Evolutionary conservation across 2,797 vertebrate genomes (phyloP), one percentile per base, ranked within the genome.

Genomic region (Girardinus metallicus): DNA sequence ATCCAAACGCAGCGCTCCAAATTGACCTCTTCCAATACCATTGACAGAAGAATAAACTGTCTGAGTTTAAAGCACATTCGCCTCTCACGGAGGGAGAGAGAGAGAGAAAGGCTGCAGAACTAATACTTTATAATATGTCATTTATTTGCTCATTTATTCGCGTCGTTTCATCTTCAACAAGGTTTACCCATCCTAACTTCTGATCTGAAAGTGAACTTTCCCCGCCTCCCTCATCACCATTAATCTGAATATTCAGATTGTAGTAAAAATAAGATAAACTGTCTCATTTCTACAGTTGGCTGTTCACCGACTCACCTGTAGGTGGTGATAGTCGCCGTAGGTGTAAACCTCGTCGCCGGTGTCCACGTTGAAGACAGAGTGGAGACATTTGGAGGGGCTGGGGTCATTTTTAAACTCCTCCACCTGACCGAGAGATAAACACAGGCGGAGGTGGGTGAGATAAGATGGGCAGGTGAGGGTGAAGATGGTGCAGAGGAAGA

Each of bases 371-470:
- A 99, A 99, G 77, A 98, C 78, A 0, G 99, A 99, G 94, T 99
- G 98, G 74, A 99, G 96, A 88, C 97, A 99, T 13, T 95, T 98
- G 68, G 96, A 96, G 1, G 98, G 97, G 77, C 96, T 97, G 36
- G 98, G 98, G 74, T 99, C 97, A 89, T 99, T 97, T 89, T 99
- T 99, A 86, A 99, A 99, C 87, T 96, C 95, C 92, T 99, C 97
- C 85, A 99, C 98, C 99, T 99, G 83, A 60, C 1, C 78, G 39
- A 85, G 57, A 81, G 29, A 79, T 0, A 55, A 66, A 83, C 13
- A 71, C 55, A 80, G 41, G 78, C 0, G 18, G 26, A 77, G 47
- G 70, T 1, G 64, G 68, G 51, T 1, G 41, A n/a, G 57, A 5
- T 16, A 71, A 15, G 18, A 62, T 46, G 68, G 31, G 55, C n/a